Conservation (phyloP, 2,888 invertebrate species). For the Mesochorus sp. region DNA sequence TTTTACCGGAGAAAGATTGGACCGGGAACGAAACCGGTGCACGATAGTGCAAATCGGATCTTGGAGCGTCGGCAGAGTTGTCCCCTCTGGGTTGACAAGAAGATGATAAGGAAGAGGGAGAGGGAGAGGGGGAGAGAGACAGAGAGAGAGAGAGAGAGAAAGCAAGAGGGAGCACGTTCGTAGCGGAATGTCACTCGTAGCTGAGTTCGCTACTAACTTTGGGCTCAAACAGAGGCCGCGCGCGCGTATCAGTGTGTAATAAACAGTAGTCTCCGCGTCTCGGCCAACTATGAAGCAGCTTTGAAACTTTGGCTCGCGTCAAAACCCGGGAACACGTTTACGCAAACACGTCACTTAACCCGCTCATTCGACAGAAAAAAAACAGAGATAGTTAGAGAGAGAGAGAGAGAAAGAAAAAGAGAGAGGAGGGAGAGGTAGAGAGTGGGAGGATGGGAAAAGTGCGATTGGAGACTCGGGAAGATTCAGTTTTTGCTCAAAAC, state of each 20-base stretch:
- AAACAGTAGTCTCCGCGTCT: conserved; percentile 1
- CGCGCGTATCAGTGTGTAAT: background rate
- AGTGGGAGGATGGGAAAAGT: no score
- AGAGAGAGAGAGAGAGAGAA: conserved; percentile 1
- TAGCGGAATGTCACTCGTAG: conserved; percentile 52
- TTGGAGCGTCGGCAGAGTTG: no score
- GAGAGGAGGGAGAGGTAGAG: background rate
- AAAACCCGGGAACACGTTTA: no score
- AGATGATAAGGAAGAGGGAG: no score
- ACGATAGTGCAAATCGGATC: no score
- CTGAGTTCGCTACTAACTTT: conserved; percentile 58
- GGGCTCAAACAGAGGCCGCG: conserved; percentile 21
- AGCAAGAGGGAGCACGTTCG: no score
- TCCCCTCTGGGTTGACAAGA: conserved; percentile 2
- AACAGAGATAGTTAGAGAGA: background rate
- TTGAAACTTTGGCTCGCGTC: no score
- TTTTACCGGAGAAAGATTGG: no score
- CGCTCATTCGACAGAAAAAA: conserved; percentile 11
- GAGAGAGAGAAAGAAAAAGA: background rate
- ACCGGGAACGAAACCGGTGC: no score
- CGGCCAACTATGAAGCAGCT: no score
- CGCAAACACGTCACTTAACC: conserved; percentile 22
- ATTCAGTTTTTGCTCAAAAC: conserved; percentile 23
- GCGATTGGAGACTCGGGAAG: no score
- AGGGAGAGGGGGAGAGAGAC: background rate